Conservation (phyloP, 2,888 invertebrate genomes). For the Limnephilus rhombicus region DNA sequence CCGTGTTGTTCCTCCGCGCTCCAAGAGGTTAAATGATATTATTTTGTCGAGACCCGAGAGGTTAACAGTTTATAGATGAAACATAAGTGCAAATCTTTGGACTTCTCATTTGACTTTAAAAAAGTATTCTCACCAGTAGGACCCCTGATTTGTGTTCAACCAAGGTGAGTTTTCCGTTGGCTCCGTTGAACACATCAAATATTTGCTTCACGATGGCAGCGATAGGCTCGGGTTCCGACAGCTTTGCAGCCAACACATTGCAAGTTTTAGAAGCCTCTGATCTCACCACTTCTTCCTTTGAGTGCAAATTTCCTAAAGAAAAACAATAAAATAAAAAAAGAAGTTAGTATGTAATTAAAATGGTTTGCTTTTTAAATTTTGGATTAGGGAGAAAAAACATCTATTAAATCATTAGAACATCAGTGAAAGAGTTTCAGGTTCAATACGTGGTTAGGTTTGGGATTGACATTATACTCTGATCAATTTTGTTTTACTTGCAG, state of each 20-base stretch:
- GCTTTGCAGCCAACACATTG: conserved; percentile 84
- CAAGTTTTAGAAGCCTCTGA: conserved; percentile 86
- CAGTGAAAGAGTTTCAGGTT: no score
- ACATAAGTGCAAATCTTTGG: background rate
- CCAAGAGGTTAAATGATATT: no score
- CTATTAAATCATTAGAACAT: no score
- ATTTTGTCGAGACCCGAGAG: no score
- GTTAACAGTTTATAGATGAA: no score
- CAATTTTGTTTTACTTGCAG: no score
- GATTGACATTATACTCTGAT: no score
- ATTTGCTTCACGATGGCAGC: conserved; percentile 82
- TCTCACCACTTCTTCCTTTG: conserved; percentile 89
- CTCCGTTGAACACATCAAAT: conserved; percentile 91
- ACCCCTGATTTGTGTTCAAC: conserved; percentile 93
- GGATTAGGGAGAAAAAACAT: no score
- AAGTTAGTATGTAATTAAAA: no score
- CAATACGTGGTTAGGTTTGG: background rate
- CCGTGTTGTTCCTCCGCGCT: no score
- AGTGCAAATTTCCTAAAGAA: conserved; percentile 85
- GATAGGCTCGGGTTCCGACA: conserved; percentile 82
- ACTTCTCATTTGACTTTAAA: background rate
- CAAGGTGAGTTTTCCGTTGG: conserved; percentile 93
- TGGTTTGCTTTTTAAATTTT: no score
- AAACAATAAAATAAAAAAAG: background rate
- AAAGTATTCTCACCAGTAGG: conserved; percentile 79